Evolutionary conservation across 1,140 invertebrate genomes (phyloP).

Genomic region (Bicyclus anynana): DNA sequence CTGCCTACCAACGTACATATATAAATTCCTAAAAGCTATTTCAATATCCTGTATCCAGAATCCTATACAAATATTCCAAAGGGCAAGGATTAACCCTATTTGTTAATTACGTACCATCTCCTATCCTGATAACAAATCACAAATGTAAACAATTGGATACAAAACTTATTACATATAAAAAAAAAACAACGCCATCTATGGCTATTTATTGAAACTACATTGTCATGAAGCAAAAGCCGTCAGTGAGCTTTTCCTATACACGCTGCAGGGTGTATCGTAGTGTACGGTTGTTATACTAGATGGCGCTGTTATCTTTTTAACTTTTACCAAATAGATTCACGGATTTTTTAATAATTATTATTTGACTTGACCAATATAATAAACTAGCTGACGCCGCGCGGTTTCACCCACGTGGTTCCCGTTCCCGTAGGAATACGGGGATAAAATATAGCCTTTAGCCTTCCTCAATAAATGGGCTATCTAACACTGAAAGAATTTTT

Average conservation of each 20-base stretch:
- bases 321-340: neutral
- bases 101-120: too few species aligned
- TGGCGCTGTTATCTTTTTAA: slow-evolving; percentile 14
- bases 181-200: neutral
- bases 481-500: too few species aligned
- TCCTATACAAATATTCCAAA: slow-evolving; percentile 9
- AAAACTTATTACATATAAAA: neutral
- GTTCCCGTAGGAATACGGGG: too few species aligned
- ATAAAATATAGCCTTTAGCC: too few species aligned
- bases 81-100: neutral
- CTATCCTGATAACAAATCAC: too few species aligned
- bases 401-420: too few species aligned
- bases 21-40: slow-evolving; percentile 19
- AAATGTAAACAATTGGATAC: too few species aligned
- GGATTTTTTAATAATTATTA: neutral
- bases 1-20: too few species aligned
- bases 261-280: neutral
- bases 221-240: neutral
- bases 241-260: neutral
- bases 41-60: slow-evolving; percentile 20
- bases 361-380: too few species aligned
- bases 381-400: too few species aligned
- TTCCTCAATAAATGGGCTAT: too few species aligned
- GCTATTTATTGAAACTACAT: neutral
- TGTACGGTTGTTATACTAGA: neutral